Evolutionary conservation across 2,113 vertebrate genomes (phyloP), one percentile per base, ranked within the genome.

Genomic region (Cygnus atratus): DNA sequence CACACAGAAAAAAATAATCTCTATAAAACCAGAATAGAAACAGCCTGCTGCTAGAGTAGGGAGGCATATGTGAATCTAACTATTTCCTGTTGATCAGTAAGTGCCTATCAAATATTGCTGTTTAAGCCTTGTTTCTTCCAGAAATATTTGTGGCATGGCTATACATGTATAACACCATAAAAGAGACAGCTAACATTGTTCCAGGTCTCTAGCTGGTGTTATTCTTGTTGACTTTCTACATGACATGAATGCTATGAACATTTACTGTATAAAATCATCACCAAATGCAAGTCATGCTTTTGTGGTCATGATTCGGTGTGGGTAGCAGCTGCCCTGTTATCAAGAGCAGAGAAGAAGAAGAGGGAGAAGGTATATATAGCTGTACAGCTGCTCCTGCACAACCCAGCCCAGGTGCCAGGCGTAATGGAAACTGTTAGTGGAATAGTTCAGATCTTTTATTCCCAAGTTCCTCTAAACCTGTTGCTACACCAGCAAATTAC

Each of bases 61-160:
- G 10, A 75, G 43, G 57, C 0, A 0, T 37, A 61, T 7, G 21
- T 58, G 8, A 88, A 76, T 21, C n/a, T n/a, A 75, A 81, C 25
- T 41, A 67, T 57, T 95, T 95, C 92, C 87, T 87, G 88, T 75
- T 91, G 62, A 86, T 52, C 26, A 59, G 9, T 18, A 78, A 72
- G 24, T 68, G 55, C 28, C 41, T 74, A 61, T 68, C 67, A 70
- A 80, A 67, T 19, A n/a, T 13, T 37, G 57, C 43, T 54, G 11
- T 20, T 79, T 79, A 35, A 91, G 35, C 43, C 29, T 81, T 31
- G 5, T 9, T 87, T 85, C 54, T 87, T 39, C 77, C 48, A 84
- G 31, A 96, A 81, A 20, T 43, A 72, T 52, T 91, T 72, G 52
- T 78, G 35, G 11, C 4, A 1, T 44, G 68, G 43, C 41, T 63